A percentile compares a stretch with the other conserved stretches of the same genome.
Evolutionary conservation across 1,140 invertebrate genomes (phyloP).

Genomic region (Protaetia brevitarsis): DNA sequence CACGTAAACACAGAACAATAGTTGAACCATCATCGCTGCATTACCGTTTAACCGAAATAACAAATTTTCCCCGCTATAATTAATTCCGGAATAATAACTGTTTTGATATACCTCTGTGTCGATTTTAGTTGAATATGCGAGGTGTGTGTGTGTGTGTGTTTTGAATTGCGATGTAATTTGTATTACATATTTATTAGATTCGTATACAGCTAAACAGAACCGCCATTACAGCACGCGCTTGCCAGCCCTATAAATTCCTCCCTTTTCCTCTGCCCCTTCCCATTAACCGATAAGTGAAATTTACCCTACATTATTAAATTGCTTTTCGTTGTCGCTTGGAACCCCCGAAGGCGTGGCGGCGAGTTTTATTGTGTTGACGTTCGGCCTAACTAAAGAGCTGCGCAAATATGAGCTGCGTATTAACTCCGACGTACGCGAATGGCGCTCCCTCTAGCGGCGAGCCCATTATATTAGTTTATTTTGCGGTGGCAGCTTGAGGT

Average conservation of each 20-base stretch:
- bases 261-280: not conserved
- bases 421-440: conserved; percentile 17
- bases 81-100: too few species aligned
- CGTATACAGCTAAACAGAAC: too few species aligned
- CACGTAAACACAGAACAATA: too few species aligned
- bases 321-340: conserved; percentile 21
- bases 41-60: too few species aligned
- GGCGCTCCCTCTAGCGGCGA: not conserved
- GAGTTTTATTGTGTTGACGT: conserved; percentile 27
- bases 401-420: conserved; percentile 27
- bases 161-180: too few species aligned
- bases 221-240: not conserved
- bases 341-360: conserved; percentile 23
- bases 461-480: conserved; percentile 24
- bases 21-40: too few species aligned
- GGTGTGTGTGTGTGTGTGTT: too few species aligned
- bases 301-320: conserved; percentile 27
- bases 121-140: too few species aligned
- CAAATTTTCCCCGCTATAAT: too few species aligned
- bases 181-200: too few species aligned
- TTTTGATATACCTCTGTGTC: too few species aligned
- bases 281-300: conserved; percentile 24
- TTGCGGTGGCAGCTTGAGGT: too few species aligned
- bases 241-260: not conserved
- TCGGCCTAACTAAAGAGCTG: conserved; percentile 27